A percentile compares a stretch with the other conserved stretches of the same genome.
Evolutionary conservation across 2,888 invertebrate genomes (phyloP).

Genomic region (Fragum whitleyi): DNA sequence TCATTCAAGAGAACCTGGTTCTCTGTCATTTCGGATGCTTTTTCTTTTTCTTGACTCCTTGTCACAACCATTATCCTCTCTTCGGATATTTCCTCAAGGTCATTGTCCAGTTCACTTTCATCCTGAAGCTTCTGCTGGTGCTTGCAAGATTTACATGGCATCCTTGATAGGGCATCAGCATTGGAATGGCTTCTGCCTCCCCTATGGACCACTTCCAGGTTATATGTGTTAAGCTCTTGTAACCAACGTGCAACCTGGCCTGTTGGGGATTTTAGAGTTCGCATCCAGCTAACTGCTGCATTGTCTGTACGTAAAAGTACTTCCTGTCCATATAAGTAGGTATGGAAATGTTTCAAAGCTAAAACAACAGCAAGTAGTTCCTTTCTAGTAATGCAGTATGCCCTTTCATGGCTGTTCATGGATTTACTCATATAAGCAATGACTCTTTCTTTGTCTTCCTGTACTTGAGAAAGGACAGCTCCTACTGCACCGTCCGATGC

Average conservation of each 20-base stretch:
- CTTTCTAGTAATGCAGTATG: constrained; percentile 48
- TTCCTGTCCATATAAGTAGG: no score
- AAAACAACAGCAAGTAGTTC: no score
- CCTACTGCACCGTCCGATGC: constrained; percentile 29
- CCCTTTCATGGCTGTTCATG: constrained; percentile 33
- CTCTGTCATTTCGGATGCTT: constrained; percentile 2
- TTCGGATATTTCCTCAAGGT: not conserved
- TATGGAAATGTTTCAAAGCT: no score
- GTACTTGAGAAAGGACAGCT: constrained; percentile 44
- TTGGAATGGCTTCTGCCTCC: constrained; percentile 33
- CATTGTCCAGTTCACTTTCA: not conserved
- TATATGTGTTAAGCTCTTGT: constrained; percentile 45
- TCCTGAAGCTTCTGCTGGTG: constrained; percentile 36
- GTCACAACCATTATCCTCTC: constrained; percentile 12
- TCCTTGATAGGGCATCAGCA: no score
- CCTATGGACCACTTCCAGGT: constrained; percentile 41
- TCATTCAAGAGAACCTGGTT: constrained; percentile 32
- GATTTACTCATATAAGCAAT: constrained; percentile 61
- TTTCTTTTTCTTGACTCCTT: not conserved
- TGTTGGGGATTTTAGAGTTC: constrained; percentile 43
- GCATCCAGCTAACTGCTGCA: constrained; percentile 51
- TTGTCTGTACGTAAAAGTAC: constrained; percentile 44
- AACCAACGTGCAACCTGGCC: constrained; percentile 55
- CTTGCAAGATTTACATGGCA: constrained; percentile 46
- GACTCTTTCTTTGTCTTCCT: constrained; percentile 37